Base-by-base conservation (phyloP, 2,113 vertebrate genomes). In the Dunckerocampus dactyliophorus region DNA sequence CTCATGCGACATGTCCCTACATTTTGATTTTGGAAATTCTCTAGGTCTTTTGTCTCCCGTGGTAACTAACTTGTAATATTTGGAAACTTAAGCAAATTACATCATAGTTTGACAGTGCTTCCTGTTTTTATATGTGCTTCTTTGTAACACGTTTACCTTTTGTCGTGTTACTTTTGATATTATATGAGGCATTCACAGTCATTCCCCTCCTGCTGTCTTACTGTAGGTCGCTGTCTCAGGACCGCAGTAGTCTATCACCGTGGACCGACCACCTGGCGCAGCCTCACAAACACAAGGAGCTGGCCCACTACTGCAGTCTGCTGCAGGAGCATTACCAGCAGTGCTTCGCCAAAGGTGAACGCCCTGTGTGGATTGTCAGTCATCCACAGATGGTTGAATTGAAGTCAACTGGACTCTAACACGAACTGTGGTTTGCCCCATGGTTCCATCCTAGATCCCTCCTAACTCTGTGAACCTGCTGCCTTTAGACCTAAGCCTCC, bases 241-340 rank as follows among this genome's bases (percentile, higher is more conserved):
- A 98, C 59, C 93, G 94, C 74, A 89, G 91, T 24, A 87, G 88
- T 63, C 65, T 90, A 22, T 88, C 92, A 51, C 87, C 90, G 20
- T 97, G 93, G 93, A 83, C 92, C 4, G 96, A 99, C 67, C 90
- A 93, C 65, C 71, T 86, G 66, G 63, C 84, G 31, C 89, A 89
- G 46, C 85, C 87, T n/a, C 88, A 91, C 80, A 94, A 94, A 70
- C 88, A 94, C 74, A 98, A 98, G 72, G 96, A 97, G 54, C 78
- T 96, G 64, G 89, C 92, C 56, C 93, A 88, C 71, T 96, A 94
- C 65, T 98, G 96, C 83, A 93, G 89, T 0, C 87, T 98, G 61
- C 88, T 99, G 34, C 96, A 98, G 77, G 96, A 99, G 61, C 92
- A 98, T 31, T 97, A 95, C 51, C 93, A 95, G 74, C 95, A 95